phyloP scores from a whole-genome alignment of 2,797 vertebrate species.

The Sparus aurata region DNA sequence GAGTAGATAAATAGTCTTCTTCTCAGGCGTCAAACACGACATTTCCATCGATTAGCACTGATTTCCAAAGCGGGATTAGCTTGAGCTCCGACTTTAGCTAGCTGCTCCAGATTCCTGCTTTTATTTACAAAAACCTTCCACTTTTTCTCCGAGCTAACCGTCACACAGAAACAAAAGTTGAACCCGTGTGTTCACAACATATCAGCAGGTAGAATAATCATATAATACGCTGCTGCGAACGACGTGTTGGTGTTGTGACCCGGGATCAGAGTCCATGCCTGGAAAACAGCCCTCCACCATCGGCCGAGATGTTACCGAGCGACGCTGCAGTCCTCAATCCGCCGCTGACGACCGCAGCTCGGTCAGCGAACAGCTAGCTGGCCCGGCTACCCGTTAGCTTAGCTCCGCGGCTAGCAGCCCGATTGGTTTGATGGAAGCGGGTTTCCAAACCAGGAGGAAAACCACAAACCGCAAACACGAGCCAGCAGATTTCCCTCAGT shows the following conservation, averaged over 20 bases:
- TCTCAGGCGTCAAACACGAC: not conserved
- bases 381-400: constrained; percentile 36
- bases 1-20: not conserved
- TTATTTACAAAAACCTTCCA: not conserved
- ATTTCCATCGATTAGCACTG: not conserved
- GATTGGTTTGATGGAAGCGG: not conserved
- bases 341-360: not conserved
- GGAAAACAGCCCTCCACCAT: not conserved
- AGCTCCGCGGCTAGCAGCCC: constrained; percentile 26
- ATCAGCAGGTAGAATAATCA: not conserved
- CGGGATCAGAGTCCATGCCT: not conserved
- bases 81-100: not conserved
- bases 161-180: not conserved
- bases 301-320: not conserved
- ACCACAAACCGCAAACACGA: not conserved
- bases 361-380: constrained; percentile 10
- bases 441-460: constrained; percentile 10
- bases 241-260: not conserved
- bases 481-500: not conserved
- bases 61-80: not conserved
- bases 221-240: not conserved
- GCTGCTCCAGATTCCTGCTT: not conserved
- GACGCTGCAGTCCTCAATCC: constrained; percentile 1
- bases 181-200: not conserved
- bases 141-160: constrained; percentile 1